A percentile compares a stretch with the other conserved stretches of the same genome.
Evolutionary conservation across 2,113 vertebrate genomes (phyloP).

Genomic region (Heliornis fulica): DNA sequence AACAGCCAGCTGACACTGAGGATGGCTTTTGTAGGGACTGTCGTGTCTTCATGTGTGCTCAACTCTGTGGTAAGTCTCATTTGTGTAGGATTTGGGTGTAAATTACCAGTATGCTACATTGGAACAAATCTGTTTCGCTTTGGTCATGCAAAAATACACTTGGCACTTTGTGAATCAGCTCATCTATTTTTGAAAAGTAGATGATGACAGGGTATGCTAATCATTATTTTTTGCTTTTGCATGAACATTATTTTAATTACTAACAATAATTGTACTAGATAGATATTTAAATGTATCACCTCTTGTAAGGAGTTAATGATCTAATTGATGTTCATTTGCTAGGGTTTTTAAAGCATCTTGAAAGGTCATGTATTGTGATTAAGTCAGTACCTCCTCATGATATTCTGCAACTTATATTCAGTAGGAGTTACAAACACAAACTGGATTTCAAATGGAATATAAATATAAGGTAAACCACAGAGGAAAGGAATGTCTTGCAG

Average conservation of each 20-base stretch:
- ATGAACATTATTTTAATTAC: not conserved
- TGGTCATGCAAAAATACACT: not conserved
- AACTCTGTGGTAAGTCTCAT: not conserved
- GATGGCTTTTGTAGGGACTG: not conserved
- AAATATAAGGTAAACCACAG: not conserved
- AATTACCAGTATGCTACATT: not conserved
- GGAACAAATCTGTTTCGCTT: not conserved
- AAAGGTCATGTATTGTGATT: not conserved
- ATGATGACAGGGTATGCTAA: not conserved
- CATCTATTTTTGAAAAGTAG: not conserved
- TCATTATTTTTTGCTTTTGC: not conserved
- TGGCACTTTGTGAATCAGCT: not conserved
- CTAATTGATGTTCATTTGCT: not conserved
- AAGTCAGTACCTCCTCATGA: not conserved
- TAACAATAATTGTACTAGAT: not conserved
- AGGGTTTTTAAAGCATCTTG: not conserved
- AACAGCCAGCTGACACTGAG: not conserved
- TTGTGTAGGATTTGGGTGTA: not conserved
- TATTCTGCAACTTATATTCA: not conserved
- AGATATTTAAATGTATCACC: not conserved
- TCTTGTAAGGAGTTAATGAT: not conserved
- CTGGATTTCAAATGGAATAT: not conserved
- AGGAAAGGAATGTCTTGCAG: not conserved
- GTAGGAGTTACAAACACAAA: not conserved
- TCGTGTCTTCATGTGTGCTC: not conserved